Base-by-base conservation (phyloP, 64 coral and sea anemone species). In the Montipora foliosa region DNA sequence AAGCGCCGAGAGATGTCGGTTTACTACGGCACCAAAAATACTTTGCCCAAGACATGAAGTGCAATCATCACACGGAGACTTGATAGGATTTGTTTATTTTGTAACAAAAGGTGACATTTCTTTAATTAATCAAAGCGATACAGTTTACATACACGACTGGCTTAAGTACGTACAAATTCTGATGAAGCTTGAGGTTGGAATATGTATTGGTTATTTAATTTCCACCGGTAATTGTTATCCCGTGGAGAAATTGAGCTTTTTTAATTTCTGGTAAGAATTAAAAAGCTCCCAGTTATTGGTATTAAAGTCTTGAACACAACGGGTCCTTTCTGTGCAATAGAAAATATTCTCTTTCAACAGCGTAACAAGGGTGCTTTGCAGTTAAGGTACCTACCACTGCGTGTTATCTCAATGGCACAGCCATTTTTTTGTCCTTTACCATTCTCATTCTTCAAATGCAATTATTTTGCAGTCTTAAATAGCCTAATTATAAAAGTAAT, bases 401-500 rank as follows among this genome's bases (percentile, higher is more conserved):
- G 13, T 60, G 57, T 13, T 60, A 25, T 19, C 24, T 19, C 57
- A 82, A 82, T 53, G 59, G 11, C 80, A 82, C 55, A 62, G 55
- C 80, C 3, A 64, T 2, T 11, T 8, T 37, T 66, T 82, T 66
- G 76, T 64, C 4, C 61, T 12, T 14, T 3, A 49, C 12, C 4
- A 5, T 49, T 78, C 76, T 19, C 12, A 50, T 78, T 82, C 64
- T 37, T 47, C 4, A 16, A 64, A 66, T 64, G 59, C 4, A 25
- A 47, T 29, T 80, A 2, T 82, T 19, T 59, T 80, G 29, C 7
- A 44, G 55, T 82, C 24, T 45, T 82, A 64, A 82, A 82, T 82
- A 82, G 80, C 80, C 45, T 57, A 82, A 64, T 57, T 82, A 82
- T n/a, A 82, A 82, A 82, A 82, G 58, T 55, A 64, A 76, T 78